Conservation (phyloP, 2,113 vertebrate genomes). For the Talpa occidentalis region DNA sequence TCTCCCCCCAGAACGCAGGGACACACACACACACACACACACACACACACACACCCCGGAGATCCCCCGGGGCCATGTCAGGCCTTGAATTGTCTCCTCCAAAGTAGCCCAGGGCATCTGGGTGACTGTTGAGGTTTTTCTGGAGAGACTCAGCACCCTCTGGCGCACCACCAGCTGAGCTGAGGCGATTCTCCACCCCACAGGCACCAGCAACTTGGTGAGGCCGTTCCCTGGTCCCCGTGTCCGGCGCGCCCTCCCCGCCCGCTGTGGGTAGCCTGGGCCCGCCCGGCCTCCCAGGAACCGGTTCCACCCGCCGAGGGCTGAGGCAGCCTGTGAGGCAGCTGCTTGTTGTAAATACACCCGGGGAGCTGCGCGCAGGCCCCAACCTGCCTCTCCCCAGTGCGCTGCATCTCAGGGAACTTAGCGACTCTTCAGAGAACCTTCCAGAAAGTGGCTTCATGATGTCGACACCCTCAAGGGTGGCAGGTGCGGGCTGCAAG, state of each 20-base stretch:
- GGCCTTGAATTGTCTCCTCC: too few relatives aligned
- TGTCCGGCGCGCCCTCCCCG: background rate
- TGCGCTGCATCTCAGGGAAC: conserved; percentile 67
- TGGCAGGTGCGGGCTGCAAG: background rate
- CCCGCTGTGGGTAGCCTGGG: conserved; percentile 12
- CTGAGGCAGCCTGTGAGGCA: conserved; percentile 84
- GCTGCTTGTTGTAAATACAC: conserved; percentile 16
- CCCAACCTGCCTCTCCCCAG: conserved; percentile 81
- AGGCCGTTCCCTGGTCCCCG: background rate
- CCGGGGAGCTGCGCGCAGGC: conserved; percentile 59
- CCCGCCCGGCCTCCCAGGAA: conserved; percentile 84
- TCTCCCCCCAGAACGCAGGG: too few relatives aligned
- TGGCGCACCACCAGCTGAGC: too few relatives aligned
- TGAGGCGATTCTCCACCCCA: too few relatives aligned
- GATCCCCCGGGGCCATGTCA: too few relatives aligned
- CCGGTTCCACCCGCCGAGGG: conserved; percentile 88
- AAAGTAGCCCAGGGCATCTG: too few relatives aligned
- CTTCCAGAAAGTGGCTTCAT: conserved; percentile 18
- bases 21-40: too few relatives aligned
- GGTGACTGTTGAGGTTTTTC: too few relatives aligned
- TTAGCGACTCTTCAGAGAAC: conserved; percentile 1
- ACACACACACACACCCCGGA: too few relatives aligned
- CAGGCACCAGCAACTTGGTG: too few relatives aligned
- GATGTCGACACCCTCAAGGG: background rate
- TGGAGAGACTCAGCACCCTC: too few relatives aligned